Base-by-base conservation (phyloP, 2,113 vertebrate genomes). In the Mixornis gularis region DNA sequence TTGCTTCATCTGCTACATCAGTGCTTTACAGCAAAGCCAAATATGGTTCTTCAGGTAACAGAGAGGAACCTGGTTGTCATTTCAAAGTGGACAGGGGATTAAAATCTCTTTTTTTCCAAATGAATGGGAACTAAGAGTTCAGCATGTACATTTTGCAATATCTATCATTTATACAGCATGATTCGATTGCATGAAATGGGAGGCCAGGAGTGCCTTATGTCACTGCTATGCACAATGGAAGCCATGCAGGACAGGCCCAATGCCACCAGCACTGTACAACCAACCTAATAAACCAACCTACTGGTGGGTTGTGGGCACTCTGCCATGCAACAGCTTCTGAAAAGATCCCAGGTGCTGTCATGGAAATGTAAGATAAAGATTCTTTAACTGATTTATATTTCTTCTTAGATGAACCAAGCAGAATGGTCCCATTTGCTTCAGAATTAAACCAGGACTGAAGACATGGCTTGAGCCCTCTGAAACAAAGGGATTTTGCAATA, bases 1-100 rank as follows among this genome's bases (percentile, higher is more conserved):
- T 96, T 22, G 38, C 85, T 96, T 94, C 85, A 93, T 97, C 95
- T 96, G 76, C 79, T 87, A n/a, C 36, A 81, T 41, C 82, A 94
- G 89, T 55, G 77, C 48, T 93, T 96, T 87, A 89, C 71, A 94
- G 81, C 95, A 96, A 94, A 96, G 89, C 79, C 80, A 88, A 44
- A 53, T 17, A 46, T 22, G 17, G 53, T 16, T 79, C 55, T 73
- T 64, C 59, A 69, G 30, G 9, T 18, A 90, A 60, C 14, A 70
- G 38, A 62, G 10, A 38, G 29, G 55, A 93, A 49, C 21, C 13
- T 44, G 13, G 12, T 3, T 60, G 18, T 24, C 13, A 63, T 58
- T 87, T 53, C 63, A 25, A 79, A 59, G 49, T 5, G 5, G 44
- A 22, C 4, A 51, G 9, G 7, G 11, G 7, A 7, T 30, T 40